Evolutionary conservation across 2,888 invertebrate species (phyloP), one percentile per base, ranked within the genome.

Genomic region (Amphiduros pacificus): DNA sequence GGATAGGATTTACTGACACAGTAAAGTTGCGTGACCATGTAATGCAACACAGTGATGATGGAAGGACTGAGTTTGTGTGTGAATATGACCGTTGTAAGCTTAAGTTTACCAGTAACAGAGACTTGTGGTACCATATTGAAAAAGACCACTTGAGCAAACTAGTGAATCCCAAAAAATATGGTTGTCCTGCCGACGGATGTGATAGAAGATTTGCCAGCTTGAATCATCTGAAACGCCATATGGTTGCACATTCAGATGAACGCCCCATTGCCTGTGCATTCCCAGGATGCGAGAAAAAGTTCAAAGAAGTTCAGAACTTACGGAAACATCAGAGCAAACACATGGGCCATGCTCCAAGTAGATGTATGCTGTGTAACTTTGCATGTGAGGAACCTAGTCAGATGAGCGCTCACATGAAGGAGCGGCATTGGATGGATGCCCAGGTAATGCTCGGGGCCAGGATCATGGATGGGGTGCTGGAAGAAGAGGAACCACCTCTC

Each of bases 401-500:
- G 1, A 64, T 69, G 66, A 60, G 62, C 61, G 68, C 68, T 67
- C 69, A 69, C 50, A 68, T 69, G 68, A 69, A 64, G 60, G 60
- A 50, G 27, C 62, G 61, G 32, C 69, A 69, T 28, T 53, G 57
- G 2, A 28, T 36, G 14, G 55, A 55, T n/a, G n/a, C n/a, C n/a
- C n/a, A n/a, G n/a, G n/a, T n/a, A n/a, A n/a, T n/a, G n/a, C n/a
- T n/a, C n/a, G n/a, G n/a, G n/a, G n/a, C n/a, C n/a, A n/a, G n/a
- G n/a, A n/a, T n/a, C n/a, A n/a, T n/a, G n/a, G n/a, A n/a, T n/a
- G n/a, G n/a, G n/a, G n/a, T n/a, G n/a, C n/a, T n/a, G n/a, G n/a
- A n/a, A n/a, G n/a, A n/a, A n/a, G n/a, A n/a, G n/a, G n/a, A n/a
- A n/a, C n/a, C n/a, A n/a, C n/a, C n/a, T n/a, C n/a, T n/a, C n/a